These are phyloP conservation scores for Philhelius pedissequus DNA, from an alignment of 2,888 invertebrate species.

Conservation along the genomic window DNA sequence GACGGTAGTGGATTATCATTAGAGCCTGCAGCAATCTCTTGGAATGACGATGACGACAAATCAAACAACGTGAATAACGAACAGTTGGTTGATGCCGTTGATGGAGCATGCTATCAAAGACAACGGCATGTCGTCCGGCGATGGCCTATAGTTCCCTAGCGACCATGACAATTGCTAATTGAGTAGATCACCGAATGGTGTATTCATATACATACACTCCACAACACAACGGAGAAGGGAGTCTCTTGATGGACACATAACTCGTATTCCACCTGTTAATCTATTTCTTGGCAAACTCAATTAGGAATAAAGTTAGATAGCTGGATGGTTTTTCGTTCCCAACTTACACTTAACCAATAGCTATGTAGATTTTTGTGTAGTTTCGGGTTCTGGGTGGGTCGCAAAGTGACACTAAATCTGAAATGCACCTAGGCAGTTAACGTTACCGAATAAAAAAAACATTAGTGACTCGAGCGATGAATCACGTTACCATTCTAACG, in stretches of 20 bases:
- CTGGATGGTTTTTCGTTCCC: slow-evolving; percentile 45
- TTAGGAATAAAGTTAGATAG: slow-evolving; percentile 56
- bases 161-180: slow-evolving; percentile 43
- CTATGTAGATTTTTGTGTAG: too few relatives aligned
- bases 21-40: slow-evolving; percentile 38
- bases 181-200: slow-evolving; percentile 22
- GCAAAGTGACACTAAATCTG: too few relatives aligned
- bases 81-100: neutral
- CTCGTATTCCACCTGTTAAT: slow-evolving; percentile 44
- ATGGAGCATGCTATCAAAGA: slow-evolving; percentile 19
- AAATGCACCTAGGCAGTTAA: too few relatives aligned
- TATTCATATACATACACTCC: neutral
- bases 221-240: neutral
- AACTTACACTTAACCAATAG: slow-evolving; percentile 31
- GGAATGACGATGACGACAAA: slow-evolving; percentile 45
- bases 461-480: too few relatives aligned
- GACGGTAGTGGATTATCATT: slow-evolving; percentile 34
- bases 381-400: too few relatives aligned
- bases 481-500: too few relatives aligned
- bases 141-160: neutral
- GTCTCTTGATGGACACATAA: neutral
- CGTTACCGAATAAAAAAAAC: too few relatives aligned
- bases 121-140: too few relatives aligned
- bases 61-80: slow-evolving; percentile 33
- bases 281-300: slow-evolving; percentile 53